Conservation (phyloP, 2,113 vertebrate species). For the Myotis lucifugus region DNA sequence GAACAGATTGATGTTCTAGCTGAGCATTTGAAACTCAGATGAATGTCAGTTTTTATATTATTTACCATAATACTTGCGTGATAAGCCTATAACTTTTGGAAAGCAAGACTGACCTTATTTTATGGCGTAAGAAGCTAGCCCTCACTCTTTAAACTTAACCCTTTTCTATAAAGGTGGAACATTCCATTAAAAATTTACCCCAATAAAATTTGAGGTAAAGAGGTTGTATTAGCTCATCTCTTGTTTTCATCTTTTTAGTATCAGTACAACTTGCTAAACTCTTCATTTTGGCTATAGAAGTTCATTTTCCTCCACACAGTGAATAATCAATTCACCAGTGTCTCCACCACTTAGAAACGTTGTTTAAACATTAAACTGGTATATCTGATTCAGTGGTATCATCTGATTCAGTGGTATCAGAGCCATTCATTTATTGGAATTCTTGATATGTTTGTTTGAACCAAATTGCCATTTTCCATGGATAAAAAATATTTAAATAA, state of each 20-base stretch:
- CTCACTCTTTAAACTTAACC: neutral
- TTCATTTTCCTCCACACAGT: neutral
- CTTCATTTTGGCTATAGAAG: neutral
- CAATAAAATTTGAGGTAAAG: neutral
- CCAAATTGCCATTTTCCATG: neutral
- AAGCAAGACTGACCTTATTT: neutral
- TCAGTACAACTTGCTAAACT: neutral
- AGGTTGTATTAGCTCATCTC: neutral
- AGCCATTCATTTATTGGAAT: neutral
- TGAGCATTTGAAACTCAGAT: neutral
- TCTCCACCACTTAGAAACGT: neutral
- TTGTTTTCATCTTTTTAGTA: neutral
- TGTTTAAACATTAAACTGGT: neutral
- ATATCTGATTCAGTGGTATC: neutral
- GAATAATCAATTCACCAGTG: neutral
- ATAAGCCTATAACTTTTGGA: neutral
- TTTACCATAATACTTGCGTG: neutral
- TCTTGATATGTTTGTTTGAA: neutral
- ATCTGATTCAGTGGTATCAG: neutral
- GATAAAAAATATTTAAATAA: neutral
- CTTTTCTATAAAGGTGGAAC: neutral
- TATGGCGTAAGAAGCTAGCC: neutral
- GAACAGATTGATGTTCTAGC: neutral
- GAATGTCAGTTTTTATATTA: slow-evolving; percentile 12
- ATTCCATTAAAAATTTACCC: neutral